Evolutionary conservation across 2,113 vertebrate genomes (phyloP), one percentile per base, ranked within the genome.

Genomic region (Microcebus murinus): DNA sequence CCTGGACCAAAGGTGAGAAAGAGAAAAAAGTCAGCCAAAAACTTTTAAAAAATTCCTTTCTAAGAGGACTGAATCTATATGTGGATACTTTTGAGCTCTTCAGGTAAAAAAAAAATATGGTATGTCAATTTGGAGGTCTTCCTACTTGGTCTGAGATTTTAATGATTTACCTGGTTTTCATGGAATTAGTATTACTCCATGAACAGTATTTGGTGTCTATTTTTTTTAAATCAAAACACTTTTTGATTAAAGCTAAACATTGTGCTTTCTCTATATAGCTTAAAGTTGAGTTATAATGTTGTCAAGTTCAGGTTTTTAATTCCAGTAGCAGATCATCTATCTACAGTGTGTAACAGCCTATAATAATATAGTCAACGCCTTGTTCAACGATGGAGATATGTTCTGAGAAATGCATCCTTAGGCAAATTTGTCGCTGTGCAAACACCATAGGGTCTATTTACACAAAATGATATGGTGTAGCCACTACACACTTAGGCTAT

Each of bases 121-220:
- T 7, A 20, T 18, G 3, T 76, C 25, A 39, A n/a, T 57, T 87
- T 92, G 84, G 34, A 42, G 9, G 18, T 76, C 68, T 73, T 84
- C 36, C n/a, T 82, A 88, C 82, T 91, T 95, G 42, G 85, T 63
- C 42, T 86, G 42, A 45, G 36, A 71, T 71, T 70, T 91, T 86
- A 77, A 95, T 67, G 63, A 71, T 71, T 91, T 95, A 90, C 42
- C 34, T 15, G 67, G 21, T 71, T 91, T 34, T n/a, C 21, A 52
- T 34, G 63, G 55, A 80, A 71, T 52, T 91, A 29, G 61, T 27
- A 61, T 86, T 86, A 52, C 86, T 85, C 36, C 11, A 7, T 91
- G 55, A 70, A 61, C 57, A 77, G 34, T 79, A 79, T 77, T 85
- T 77, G 39, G 8, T 85, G 23, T 77, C 25, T 67, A 3, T 84